Base-by-base conservation (phyloP, 2,797 vertebrate genomes). In the Eulemur albifrons region DNA sequence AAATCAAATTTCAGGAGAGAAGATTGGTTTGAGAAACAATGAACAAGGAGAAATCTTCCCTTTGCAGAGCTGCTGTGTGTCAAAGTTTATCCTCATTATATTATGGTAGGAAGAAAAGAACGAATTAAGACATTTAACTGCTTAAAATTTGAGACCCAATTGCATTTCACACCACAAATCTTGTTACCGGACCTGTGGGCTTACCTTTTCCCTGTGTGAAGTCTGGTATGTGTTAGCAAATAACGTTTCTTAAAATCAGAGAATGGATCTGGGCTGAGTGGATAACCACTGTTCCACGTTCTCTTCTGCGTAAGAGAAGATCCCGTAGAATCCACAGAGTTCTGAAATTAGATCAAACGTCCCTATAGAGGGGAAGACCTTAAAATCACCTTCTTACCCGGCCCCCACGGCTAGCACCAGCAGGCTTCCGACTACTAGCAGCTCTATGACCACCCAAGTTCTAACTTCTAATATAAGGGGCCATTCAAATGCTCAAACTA, bases 51-150 rank as follows among this genome's bases (percentile, higher is more conserved):
- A 97, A 98, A 93, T 94, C 98, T 97, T 97, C 97, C 96, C 97
- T 1, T 95, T 65, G 0, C 75, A 69, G 96, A 98, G 97, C 97
- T 93, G 96, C 96, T 67, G 52, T 97, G 97, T 98, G 98, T 98
- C 98, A 98, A 93, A 97, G 96, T 93, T 96, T 98, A 97, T 98
- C 98, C 98, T 97, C 98, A 97, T 98, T 98, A 97, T 95, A 96
- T 97, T 98, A 89, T 40, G 77, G 95, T 96, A 98, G 98, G 96
- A 98, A 98, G 98, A 98, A 97, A 98, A 98, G 98, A 98, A 98
- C 98, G 98, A 98, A 98, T 98, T 98, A 98, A 98, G 98, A 98
- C 98, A 96, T 98, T 98, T 98, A 98, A 98, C 98, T 98, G 98
- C 97, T 98, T 98, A 98, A 98, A 98, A 98, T 97, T 92, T 98